Percentiles rank a stretch among this genome's conserved stretches.
Conservation (phyloP, 1,140 invertebrate species). For the Scylla paramamosain region DNA sequence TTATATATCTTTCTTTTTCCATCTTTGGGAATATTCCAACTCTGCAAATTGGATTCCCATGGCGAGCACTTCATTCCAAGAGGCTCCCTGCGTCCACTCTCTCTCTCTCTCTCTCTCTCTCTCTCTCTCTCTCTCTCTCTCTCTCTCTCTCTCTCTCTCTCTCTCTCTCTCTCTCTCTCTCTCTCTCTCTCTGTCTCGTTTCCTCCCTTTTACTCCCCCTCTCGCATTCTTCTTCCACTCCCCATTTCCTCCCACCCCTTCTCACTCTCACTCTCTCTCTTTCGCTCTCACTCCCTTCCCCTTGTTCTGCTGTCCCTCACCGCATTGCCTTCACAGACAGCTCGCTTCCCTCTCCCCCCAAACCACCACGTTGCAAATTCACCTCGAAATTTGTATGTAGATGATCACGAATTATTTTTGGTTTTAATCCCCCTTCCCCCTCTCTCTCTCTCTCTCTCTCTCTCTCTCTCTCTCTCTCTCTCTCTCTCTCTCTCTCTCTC, state of each 20-base stretch:
- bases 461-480: background rate
- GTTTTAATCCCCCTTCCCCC: background rate
- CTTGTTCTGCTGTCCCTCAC: background rate
- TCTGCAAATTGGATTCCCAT: background rate
- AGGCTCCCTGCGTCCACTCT: background rate
- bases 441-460: background rate
- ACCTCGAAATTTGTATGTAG: too few species aligned
- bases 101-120: conserved; percentile 1
- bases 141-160: background rate
- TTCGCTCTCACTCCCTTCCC: background rate
- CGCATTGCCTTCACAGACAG: background rate
- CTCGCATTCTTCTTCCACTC: background rate
- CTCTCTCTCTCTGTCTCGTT: background rate
- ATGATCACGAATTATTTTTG: too few species aligned
- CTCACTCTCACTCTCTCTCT: background rate
- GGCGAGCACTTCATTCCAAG: background rate
- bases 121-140: background rate
- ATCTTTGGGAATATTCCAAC: background rate
- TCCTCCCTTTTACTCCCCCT: background rate
- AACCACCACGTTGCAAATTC: too few species aligned
- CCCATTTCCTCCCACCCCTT: background rate
- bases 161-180: background rate
- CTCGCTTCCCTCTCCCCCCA: background rate
- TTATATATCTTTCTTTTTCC: conserved; percentile 21
- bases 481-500: background rate